phyloP scores from a whole-genome alignment of 2,113 vertebrate species.

The Bostrychus sinensis region DNA sequence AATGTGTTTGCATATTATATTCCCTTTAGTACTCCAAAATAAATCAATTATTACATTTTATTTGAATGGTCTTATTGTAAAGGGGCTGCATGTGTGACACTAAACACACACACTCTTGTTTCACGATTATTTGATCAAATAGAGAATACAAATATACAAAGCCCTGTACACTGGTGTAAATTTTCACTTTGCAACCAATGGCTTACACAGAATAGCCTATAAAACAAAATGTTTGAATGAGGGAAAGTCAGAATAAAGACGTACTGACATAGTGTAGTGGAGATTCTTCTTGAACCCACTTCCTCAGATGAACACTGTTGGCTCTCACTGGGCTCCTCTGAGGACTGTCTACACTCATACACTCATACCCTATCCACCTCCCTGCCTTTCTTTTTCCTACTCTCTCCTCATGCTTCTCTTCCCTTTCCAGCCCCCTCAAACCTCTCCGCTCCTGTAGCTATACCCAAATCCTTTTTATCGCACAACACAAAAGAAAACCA shows the following conservation, averaged over 20 bases:
- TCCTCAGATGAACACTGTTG: constrained; percentile 58
- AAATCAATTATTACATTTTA: too few species aligned
- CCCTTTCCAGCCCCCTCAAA: constrained; percentile 54
- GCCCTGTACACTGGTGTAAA: neutral
- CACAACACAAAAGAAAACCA: constrained; percentile 41
- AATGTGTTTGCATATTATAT: too few species aligned
- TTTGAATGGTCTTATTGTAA: too few species aligned
- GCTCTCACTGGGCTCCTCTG: constrained; percentile 62
- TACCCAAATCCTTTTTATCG: constrained; percentile 69
- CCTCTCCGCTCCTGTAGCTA: constrained; percentile 56
- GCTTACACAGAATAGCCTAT: constrained; percentile 13
- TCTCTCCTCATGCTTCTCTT: constrained; percentile 43
- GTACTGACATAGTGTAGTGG: constrained; percentile 48
- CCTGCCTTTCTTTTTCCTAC: constrained; percentile 39
- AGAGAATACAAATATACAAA: neutral
- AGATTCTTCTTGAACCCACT: constrained; percentile 67
- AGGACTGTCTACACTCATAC: constrained; percentile 46
- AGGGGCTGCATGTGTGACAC: too few species aligned
- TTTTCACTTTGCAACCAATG: neutral
- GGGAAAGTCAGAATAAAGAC: constrained; percentile 35
- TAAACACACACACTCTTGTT: too few species aligned
- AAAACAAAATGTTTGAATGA: constrained; percentile 11
- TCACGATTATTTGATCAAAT: too few species aligned
- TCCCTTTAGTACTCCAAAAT: too few species aligned
- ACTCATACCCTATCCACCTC: constrained; percentile 44